Percentiles rank a stretch among this genome's conserved stretches.
phyloP scores from a whole-genome alignment of 2,888 invertebrate species.

The Catocala fraxini region DNA sequence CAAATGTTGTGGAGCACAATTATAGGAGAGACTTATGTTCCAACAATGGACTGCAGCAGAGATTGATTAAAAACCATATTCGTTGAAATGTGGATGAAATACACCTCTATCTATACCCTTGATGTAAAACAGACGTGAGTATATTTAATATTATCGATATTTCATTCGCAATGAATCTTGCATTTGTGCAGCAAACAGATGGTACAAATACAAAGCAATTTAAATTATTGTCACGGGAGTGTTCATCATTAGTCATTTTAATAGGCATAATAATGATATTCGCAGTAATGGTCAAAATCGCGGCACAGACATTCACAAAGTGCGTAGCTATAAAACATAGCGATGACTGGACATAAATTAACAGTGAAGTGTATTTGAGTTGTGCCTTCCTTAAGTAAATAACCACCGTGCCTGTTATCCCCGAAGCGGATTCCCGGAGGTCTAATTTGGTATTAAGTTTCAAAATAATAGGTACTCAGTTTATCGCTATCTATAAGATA shows the following conservation, averaged over 20 bases:
- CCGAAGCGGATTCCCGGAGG: constrained; percentile 6
- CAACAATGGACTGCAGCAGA: too few species aligned
- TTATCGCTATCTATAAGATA: neutral
- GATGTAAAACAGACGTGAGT: too few species aligned
- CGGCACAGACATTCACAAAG: neutral
- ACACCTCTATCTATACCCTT: too few species aligned
- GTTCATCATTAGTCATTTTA: constrained; percentile 14
- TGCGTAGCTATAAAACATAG: constrained; percentile 14
- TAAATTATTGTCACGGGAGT: constrained; percentile 7
- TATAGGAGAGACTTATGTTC: too few species aligned
- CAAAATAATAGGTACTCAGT: constrained; percentile 7
- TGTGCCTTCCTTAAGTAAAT: constrained; percentile 18
- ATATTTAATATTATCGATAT: too few species aligned
- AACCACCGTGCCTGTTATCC: constrained; percentile 11
- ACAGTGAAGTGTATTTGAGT: constrained; percentile 23
- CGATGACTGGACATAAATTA: constrained; percentile 20
- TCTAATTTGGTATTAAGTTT: constrained; percentile 12
- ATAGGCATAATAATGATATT: constrained; percentile 9
- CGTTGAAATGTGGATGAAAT: too few species aligned
- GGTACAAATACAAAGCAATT: constrained; percentile 8
- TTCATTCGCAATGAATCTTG: neutral
- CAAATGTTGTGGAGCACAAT: too few species aligned
- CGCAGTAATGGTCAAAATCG: constrained; percentile 12
- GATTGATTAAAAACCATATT: too few species aligned
- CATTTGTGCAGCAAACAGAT: constrained; percentile 6